Conservation (phyloP, 2,888 invertebrate species). For the Nomada goodeniana region DNA sequence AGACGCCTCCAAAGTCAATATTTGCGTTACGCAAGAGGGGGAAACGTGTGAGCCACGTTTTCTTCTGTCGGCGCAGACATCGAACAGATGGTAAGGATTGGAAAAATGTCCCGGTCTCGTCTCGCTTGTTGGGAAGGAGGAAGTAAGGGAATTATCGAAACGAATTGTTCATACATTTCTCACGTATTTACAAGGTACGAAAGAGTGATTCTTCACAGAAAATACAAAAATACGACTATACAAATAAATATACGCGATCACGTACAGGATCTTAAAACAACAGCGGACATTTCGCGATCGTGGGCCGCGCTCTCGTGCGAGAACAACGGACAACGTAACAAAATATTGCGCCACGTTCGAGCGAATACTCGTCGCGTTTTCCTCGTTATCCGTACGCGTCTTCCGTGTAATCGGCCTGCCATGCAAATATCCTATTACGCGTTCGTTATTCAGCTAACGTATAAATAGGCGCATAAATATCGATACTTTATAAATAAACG, state of each 20-base stretch:
- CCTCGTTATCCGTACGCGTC: slow-evolving; percentile 12
- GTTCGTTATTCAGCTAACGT: slow-evolving; percentile 16
- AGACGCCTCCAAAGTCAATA: slow-evolving; percentile 67
- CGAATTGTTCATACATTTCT: slow-evolving; percentile 17
- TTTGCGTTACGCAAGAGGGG: slow-evolving; percentile 58
- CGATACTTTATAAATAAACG: slow-evolving; percentile 19
- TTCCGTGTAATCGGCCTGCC: not conserved
- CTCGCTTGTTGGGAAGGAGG: not conserved
- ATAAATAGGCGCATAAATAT: slow-evolving; percentile 36
- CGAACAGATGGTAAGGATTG: slow-evolving; percentile 10
- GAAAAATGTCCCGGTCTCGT: not conserved
- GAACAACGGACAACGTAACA: slow-evolving; percentile 6
- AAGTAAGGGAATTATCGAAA: not conserved
- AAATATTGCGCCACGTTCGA: slow-evolving; percentile 30
- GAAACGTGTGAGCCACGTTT: slow-evolving; percentile 53
- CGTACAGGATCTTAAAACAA: not conserved
- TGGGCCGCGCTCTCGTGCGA: not conserved
- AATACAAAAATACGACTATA: slow-evolving; percentile 30
- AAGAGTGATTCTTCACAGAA: not conserved
- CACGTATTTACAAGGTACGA: slow-evolving; percentile 46
- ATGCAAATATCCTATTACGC: not conserved
- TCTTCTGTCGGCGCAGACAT: slow-evolving; percentile 15
- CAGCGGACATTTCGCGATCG: not conserved
- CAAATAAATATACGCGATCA: slow-evolving; percentile 39
- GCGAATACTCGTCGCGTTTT: slow-evolving; percentile 38